Evolutionary conservation across 2,888 invertebrate genomes (phyloP), one percentile per base, ranked within the genome.

Genomic region (Hypomecis atomaria): DNA sequence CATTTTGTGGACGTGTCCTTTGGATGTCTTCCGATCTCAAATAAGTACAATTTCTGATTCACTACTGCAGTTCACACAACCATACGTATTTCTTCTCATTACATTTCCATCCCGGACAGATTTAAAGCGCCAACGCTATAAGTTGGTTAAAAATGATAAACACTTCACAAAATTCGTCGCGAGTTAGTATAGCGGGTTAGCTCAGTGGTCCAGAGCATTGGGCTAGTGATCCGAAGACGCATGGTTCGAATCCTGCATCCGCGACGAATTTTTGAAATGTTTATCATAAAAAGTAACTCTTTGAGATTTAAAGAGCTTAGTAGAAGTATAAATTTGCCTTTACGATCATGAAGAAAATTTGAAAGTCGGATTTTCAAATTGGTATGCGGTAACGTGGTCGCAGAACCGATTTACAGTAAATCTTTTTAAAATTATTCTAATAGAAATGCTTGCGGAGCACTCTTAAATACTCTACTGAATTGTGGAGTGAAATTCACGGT

Each of bases 241-340:
- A n/a, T n/a, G n/a, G n/a, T n/a, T n/a, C n/a, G n/a, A n/a, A n/a
- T n/a, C n/a, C n/a, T n/a, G n/a, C n/a, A n/a, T n/a, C n/a, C n/a
- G n/a, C n/a, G n/a, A n/a, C n/a, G n/a, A n/a, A n/a, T n/a, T n/a
- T n/a, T n/a, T n/a, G n/a, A n/a, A n/a, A n/a, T n/a, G n/a, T n/a
- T n/a, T n/a, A n/a, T n/a, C n/a, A n/a, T n/a, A n/a, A n/a, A n/a
- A n/a, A n/a, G n/a, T n/a, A n/a, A n/a, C n/a, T n/a, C n/a, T n/a
- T n/a, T n/a, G n/a, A 65, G 67, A 65, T 68, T 65, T 60, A 65
- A 56, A 53, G 55, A 54, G 36, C 63, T 73, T 77, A 75, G 72
- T 75, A 75, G 72, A 72, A 66, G 74, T 73, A 81, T 81, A 78
- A 77, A 81, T 79, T 77, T 76, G 76, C 74, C 76, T 74, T 71